phyloP scores from a whole-genome alignment of 2,888 invertebrate genomes.

The Ectropis crepuscularia region DNA sequence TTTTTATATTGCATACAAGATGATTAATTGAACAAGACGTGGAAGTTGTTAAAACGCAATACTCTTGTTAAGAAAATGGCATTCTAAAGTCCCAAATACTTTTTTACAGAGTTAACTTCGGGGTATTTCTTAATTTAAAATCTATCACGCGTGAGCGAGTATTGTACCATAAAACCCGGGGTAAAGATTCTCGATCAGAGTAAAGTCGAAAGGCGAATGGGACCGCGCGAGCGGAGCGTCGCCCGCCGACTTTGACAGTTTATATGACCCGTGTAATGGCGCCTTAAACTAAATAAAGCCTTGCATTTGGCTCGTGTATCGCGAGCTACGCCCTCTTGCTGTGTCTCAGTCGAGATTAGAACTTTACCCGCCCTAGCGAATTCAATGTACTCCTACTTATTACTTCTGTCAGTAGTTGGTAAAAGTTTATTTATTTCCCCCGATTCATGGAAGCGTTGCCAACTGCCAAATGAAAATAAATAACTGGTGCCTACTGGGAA shows the following conservation, averaged over 20 bases:
- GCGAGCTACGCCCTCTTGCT: slow-evolving; percentile 64
- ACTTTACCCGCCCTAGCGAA: slow-evolving; percentile 50
- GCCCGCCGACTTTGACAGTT: slow-evolving; percentile 79
- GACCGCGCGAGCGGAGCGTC: slow-evolving; percentile 50
- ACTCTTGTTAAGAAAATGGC: neutral
- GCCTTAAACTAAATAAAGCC: slow-evolving; percentile 83
- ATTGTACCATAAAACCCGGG: slow-evolving; percentile 58
- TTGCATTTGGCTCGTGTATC: slow-evolving; percentile 69
- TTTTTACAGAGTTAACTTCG: slow-evolving; percentile 9
- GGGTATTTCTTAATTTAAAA: slow-evolving; percentile 27
- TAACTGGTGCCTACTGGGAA: slow-evolving; percentile 22
- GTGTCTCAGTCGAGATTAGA: slow-evolving; percentile 72
- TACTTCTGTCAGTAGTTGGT: slow-evolving; percentile 41
- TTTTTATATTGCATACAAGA: too few species aligned
- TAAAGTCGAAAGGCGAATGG: slow-evolving; percentile 54
- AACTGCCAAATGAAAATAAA: slow-evolving; percentile 35
- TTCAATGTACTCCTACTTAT: slow-evolving; percentile 40
- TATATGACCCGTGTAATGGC: slow-evolving; percentile 84
- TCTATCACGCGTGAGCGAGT: slow-evolving; percentile 51
- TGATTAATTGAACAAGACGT: too few species aligned
- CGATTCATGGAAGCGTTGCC: slow-evolving; percentile 31
- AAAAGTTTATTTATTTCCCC: slow-evolving; percentile 37
- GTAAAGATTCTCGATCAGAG: slow-evolving; percentile 62
- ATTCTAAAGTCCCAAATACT: slow-evolving; percentile 1
- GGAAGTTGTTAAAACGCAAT: too few species aligned